phyloP scores from a whole-genome alignment of 2,888 invertebrate genomes.

The Platerodrilus igneus region DNA sequence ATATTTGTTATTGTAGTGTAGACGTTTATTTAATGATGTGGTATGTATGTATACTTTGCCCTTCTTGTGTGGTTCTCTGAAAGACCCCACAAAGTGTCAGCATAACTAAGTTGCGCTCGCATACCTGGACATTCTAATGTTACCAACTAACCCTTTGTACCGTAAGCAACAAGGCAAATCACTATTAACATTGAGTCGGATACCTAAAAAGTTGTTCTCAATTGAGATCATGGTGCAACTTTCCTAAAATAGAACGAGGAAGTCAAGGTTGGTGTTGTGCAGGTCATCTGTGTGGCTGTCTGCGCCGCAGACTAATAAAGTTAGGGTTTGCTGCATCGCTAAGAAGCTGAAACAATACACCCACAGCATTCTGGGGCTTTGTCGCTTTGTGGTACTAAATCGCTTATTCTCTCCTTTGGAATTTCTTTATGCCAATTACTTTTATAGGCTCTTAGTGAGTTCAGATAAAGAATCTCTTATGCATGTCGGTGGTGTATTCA shows the following conservation, averaged over 20 bases:
- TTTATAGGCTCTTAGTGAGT: too few species aligned
- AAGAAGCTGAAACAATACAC: slow-evolving; percentile 26
- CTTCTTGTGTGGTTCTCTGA: slow-evolving; percentile 20
- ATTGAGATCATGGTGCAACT: too few species aligned
- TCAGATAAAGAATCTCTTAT: too few species aligned
- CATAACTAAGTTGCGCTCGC: slow-evolving; percentile 17
- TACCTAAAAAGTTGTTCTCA: too few species aligned
- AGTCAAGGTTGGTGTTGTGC: slow-evolving; percentile 15
- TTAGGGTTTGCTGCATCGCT: slow-evolving; percentile 14
- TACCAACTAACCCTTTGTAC: too few species aligned
- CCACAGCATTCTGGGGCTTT: slow-evolving; percentile 25
- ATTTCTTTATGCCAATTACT: slow-evolving; percentile 21
- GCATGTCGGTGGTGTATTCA: too few species aligned
- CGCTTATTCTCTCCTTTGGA: slow-evolving; percentile 16
- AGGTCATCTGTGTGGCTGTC: slow-evolving; percentile 21
- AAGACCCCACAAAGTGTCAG: slow-evolving; percentile 21
- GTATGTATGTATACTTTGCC: slow-evolving; percentile 9
- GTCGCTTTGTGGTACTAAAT: slow-evolving; percentile 19
- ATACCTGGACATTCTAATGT: too few species aligned
- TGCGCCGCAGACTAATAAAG: slow-evolving; percentile 26
- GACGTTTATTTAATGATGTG: too few species aligned
- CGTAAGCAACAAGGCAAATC: too few species aligned
- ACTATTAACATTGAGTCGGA: too few species aligned
- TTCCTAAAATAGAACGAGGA: slow-evolving; percentile 20
- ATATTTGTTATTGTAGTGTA: too few species aligned